A percentile compares a stretch with the other conserved stretches of the same genome.
Evolutionary conservation across 2,797 vertebrate genomes (phyloP).

Genomic region (Nothura maculosa): DNA sequence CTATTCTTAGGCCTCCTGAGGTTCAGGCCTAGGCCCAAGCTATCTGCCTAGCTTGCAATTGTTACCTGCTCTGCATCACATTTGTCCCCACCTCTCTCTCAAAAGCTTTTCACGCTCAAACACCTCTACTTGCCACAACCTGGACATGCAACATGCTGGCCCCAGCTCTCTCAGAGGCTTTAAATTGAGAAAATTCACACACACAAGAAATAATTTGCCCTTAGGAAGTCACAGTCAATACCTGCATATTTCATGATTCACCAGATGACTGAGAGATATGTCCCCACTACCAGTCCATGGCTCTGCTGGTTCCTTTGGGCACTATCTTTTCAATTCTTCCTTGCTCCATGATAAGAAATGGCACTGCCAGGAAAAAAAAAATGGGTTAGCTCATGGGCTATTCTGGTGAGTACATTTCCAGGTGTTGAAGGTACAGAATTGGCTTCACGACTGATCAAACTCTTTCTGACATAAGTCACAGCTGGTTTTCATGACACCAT

Average conservation of each 20-base stretch:
- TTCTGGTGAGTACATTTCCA: background rate
- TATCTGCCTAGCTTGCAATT: background rate
- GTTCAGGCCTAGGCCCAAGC: background rate
- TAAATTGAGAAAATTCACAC: background rate
- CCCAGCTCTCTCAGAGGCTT: background rate
- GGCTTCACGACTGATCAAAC: background rate
- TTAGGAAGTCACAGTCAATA: background rate
- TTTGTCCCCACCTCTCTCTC: background rate
- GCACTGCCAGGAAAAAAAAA: background rate
- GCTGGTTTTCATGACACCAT: background rate
- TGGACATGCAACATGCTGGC: background rate
- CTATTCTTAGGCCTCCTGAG: background rate
- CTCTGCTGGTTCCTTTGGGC: background rate
- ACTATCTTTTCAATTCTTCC: background rate
- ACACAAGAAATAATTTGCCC: background rate
- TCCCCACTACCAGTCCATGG: background rate
- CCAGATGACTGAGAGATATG: rapidly evolving
- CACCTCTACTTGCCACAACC: background rate
- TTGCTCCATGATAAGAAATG: background rate
- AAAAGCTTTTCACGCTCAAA: background rate
- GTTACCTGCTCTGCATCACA: background rate
- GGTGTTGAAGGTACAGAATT: background rate
- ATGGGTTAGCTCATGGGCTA: background rate
- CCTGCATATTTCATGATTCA: background rate
- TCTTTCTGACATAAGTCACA: background rate